These are phyloP conservation scores for Drosophila mauritiana DNA, from an alignment of 1,140 invertebrate genomes.

Conservation along the genomic window DNA sequence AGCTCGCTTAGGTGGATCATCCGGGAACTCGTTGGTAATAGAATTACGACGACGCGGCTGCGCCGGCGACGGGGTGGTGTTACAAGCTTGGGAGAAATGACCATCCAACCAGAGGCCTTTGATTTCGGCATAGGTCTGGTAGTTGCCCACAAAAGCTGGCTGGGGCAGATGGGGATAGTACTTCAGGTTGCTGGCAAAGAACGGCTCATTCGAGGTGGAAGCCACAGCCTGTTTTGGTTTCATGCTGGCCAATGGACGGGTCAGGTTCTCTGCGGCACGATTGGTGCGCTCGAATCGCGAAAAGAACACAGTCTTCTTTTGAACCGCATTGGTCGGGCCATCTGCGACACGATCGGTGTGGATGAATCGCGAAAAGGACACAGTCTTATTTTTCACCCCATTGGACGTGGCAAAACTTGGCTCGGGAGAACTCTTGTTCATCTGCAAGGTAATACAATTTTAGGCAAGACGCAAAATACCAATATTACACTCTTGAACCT, in stretches of 20 bases:
- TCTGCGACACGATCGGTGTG: neutral
- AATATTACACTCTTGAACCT: neutral
- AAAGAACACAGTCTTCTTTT: neutral
- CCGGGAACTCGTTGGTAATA: too few species aligned
- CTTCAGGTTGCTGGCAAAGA: constrained; percentile 49
- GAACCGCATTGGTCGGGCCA: neutral
- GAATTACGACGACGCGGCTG: neutral
- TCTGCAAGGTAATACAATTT: neutral
- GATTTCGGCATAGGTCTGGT: constrained; percentile 28
- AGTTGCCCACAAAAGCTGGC: constrained; percentile 1
- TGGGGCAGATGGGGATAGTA: constrained; percentile 53
- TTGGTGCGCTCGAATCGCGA: neutral
- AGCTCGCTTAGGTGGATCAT: neutral
- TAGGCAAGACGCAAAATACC: neutral
- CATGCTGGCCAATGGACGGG: too few species aligned
- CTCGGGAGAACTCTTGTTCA: neutral
- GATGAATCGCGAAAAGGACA: neutral
- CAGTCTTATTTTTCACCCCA: neutral
- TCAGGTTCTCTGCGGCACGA: neutral
- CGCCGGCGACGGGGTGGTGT: too few species aligned
- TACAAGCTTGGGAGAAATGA: too few species aligned
- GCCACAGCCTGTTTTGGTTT: neutral
- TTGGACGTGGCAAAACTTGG: too few species aligned
- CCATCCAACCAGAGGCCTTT: neutral
- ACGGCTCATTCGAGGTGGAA: constrained; percentile 18